Conservation (phyloP, 2,888 invertebrate species). For the Pherbina coryleti region DNA sequence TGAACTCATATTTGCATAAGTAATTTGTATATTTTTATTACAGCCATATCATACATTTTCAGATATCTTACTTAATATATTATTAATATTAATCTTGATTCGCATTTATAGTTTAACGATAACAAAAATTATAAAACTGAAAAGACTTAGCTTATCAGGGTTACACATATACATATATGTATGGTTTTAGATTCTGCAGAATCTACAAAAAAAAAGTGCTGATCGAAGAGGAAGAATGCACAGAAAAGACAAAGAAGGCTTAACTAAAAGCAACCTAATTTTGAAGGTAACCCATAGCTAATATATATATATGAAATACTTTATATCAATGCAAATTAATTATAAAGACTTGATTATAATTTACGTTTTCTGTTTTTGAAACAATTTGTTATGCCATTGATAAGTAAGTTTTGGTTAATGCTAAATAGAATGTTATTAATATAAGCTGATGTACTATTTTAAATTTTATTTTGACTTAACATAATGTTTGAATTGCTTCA, state of each 20-base stretch:
- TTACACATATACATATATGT: constrained; percentile 65
- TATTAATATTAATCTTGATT: neutral
- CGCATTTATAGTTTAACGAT: neutral
- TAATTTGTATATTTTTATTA: neutral
- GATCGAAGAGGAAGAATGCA: constrained; percentile 96
- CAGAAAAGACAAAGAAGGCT: constrained; percentile 95
- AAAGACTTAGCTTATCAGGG: constrained; percentile 67
- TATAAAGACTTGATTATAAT: constrained; percentile 43
- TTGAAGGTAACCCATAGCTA: constrained; percentile 85
- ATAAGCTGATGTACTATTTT: no score
- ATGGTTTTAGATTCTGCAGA: constrained; percentile 97
- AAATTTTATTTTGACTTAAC: no score
- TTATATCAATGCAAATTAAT: constrained; percentile 38
- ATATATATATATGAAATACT: constrained; percentile 51
- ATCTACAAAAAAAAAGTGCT: constrained; percentile 98
- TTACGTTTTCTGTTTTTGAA: constrained; percentile 44
- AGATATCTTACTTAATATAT: neutral
- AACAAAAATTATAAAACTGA: constrained; percentile 50
- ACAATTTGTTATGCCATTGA: constrained; percentile 9
- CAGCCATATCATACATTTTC: neutral
- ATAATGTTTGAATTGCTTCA: no score
- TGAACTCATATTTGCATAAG: no score
- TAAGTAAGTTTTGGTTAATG: neutral
- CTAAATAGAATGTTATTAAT: neutral
- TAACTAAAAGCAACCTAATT: constrained; percentile 97